These are phyloP conservation scores for Trichomycterus rosablanca DNA, from an alignment of 2,113 vertebrate genomes.

Conservation along the genomic window DNA sequence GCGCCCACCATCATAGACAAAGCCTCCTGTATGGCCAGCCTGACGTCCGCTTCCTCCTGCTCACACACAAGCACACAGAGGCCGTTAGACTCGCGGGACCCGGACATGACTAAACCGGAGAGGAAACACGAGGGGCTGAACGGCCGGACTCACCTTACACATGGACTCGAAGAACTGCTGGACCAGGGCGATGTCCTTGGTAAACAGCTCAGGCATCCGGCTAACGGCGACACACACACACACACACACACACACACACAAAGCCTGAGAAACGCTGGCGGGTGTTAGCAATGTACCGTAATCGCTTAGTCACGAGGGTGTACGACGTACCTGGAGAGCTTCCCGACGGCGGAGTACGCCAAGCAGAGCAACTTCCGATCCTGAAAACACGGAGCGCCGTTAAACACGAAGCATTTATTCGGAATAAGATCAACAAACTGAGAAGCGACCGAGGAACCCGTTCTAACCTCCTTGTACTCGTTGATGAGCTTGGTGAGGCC, in stretches of 20 bases:
- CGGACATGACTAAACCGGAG: background rate
- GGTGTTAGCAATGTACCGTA: background rate
- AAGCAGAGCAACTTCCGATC: constrained; percentile 91
- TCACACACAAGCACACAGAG: too few relatives aligned
- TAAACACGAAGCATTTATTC: background rate
- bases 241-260: too few relatives aligned
- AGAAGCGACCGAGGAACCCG: too few relatives aligned
- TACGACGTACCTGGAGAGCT: constrained; percentile 83
- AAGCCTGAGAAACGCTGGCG: too few relatives aligned
- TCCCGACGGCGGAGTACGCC: constrained; percentile 96
- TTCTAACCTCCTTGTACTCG: constrained; percentile 98
- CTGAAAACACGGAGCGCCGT: constrained; percentile 60
- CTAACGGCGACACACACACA: constrained; percentile 54
- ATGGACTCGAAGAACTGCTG: constrained; percentile 98
- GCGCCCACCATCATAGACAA: constrained; percentile 98
- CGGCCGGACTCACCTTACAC: constrained; percentile 76
- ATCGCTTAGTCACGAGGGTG: background rate
- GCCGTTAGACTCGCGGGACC: too few relatives aligned
- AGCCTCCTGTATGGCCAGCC: constrained; percentile 94
- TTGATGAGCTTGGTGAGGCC: constrained; percentile 98
- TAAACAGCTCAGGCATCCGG: constrained; percentile 97
- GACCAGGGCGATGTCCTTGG: constrained; percentile 93
- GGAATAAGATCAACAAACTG: too few relatives aligned
- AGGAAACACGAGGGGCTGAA: background rate
- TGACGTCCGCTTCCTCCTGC: constrained; percentile 90